Conservation (phyloP, 2,888 invertebrate species). For the Agrotis exclamationis region DNA sequence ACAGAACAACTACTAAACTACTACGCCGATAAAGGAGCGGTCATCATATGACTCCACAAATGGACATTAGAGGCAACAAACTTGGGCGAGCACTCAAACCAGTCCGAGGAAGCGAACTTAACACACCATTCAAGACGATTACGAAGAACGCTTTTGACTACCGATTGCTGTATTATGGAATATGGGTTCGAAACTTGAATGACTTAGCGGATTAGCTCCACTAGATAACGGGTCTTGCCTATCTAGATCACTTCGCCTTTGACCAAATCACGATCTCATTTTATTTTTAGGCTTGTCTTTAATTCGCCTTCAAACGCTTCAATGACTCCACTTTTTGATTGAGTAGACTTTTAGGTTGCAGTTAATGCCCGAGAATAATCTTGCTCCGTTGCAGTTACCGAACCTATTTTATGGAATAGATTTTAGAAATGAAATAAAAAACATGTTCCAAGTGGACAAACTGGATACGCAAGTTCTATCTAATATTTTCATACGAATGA, state of each 20-base stretch:
- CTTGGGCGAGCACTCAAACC: constrained; percentile 58
- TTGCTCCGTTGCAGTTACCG: constrained; percentile 26
- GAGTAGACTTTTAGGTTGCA: constrained; percentile 24
- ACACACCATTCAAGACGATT: constrained; percentile 49
- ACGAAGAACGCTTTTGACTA: constrained; percentile 36
- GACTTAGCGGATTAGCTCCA: constrained; percentile 12
- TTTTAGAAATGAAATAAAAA: constrained; percentile 34
- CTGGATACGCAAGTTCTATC: constrained; percentile 74
- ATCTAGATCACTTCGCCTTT: constrained; percentile 46
- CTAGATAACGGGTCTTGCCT: constrained; percentile 26
- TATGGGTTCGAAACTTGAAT: constrained; percentile 16
- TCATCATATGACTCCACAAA: constrained; percentile 61
- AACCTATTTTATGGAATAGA: constrained; percentile 29
- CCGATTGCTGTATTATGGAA: constrained; percentile 24
- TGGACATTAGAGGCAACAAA: constrained; percentile 60
- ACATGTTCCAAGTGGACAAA: constrained; percentile 71
- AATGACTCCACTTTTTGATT: constrained; percentile 42
- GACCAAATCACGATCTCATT: constrained; percentile 33
- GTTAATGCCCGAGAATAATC: constrained; percentile 27
- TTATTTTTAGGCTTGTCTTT: constrained; percentile 26
- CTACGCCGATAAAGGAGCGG: constrained; percentile 55
- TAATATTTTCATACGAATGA: constrained; percentile 70
- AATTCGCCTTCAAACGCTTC: constrained; percentile 26
- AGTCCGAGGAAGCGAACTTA: constrained; percentile 52
- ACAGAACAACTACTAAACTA: constrained; percentile 49